Base-by-base conservation (phyloP, 2,888 invertebrate genomes). In the Cheilosia vulpina region DNA sequence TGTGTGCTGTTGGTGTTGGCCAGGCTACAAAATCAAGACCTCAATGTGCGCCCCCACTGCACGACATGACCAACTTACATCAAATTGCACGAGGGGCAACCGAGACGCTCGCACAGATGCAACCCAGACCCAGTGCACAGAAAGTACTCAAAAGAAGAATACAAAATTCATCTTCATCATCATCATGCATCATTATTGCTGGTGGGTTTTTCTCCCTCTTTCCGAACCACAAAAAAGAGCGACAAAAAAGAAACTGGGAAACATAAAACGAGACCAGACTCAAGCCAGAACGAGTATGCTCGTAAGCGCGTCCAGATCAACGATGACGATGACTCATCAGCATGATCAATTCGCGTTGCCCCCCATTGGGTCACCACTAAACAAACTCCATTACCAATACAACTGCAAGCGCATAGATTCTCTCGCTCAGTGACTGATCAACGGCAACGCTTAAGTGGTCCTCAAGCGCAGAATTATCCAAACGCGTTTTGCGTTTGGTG, bases 231-330 rank as follows among this genome's bases (percentile, higher is more conserved):
- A 53, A 43, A 58, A 43, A 27, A 17, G 19, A 6, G 15, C 19
- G 41, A 47, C 52, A 62, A 69, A 60, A 31, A 34, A 13, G 63
- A 21, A 21, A 21, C 1, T 21, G 63, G 66, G 50, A 79, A 58
- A 63, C 79, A 75, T 43, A 53, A 72, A 84, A 79, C 75, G 75
- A 84, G 69, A 84, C 83, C 75, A 79, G 79, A 75, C 79, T 75
- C 69, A 63, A 63, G 38, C 65, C n/a, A 79, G 73, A 73, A 73
- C 60, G 58, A 65, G 55, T 27, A 27, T 27, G 1, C 27, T 27
- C 27, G 27, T 52, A 21, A 71, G 21, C 77, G 13, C 76, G 65
- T 63, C 68, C 60, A 62, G 62, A 65, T 71, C 4, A n/a, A n/a
- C n/a, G 45, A 27, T 41, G 52, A 43, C 31, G 73, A 65, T 84